Conservation (phyloP, 1,140 invertebrate species). For the Meloidogyne hapla region DNA sequence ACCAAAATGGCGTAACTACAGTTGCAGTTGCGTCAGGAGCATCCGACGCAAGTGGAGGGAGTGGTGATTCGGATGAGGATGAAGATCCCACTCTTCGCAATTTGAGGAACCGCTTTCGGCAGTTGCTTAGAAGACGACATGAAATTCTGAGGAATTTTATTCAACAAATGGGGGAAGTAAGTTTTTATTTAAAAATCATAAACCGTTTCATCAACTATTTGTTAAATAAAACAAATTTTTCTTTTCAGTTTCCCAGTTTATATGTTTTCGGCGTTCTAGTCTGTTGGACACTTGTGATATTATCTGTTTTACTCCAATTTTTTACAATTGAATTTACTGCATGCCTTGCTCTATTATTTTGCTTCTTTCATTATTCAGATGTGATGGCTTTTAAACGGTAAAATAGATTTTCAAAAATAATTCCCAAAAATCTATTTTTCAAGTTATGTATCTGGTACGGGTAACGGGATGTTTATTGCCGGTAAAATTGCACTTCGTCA, state of each 20-base stretch:
- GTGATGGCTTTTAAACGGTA: constrained; percentile 19
- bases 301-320: constrained; percentile 29
- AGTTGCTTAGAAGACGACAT: constrained; percentile 17
- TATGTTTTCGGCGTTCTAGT: constrained; percentile 25
- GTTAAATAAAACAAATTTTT: neutral
- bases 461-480: constrained; percentile 15
- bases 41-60: neutral
- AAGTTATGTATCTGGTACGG: constrained; percentile 1
- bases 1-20: neutral
- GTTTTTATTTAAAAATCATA: neutral
- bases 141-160: constrained; percentile 1
- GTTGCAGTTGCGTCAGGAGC: neutral
- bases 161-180: constrained; percentile 17
- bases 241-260: constrained; percentile 38
- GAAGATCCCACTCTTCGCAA: constrained; percentile 12
- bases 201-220: no score
- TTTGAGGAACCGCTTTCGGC: constrained; percentile 6
- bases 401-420: neutral
- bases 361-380: constrained; percentile 34
- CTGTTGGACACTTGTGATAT: constrained; percentile 16
- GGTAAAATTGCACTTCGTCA: constrained; percentile 15
- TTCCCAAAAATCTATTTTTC: neutral
- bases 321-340: constrained; percentile 28
- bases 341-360: constrained; percentile 30
- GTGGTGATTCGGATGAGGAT: constrained; percentile 5